These are phyloP conservation scores for Bemisia tabaci DNA, from an alignment of 1,140 invertebrate species.

Conservation along the genomic window DNA sequence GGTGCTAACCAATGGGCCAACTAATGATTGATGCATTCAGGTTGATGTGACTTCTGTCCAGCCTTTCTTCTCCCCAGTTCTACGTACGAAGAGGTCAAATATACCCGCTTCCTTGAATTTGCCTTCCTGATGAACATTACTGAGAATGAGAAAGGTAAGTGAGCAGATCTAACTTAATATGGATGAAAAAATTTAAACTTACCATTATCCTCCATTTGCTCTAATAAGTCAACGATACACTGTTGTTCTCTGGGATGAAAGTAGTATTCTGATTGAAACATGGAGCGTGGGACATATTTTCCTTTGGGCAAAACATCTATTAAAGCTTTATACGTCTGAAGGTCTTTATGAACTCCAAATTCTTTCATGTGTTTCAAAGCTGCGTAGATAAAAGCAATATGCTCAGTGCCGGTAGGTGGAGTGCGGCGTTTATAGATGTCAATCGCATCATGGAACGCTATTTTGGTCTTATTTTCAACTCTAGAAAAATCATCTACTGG, in stretches of 20 bases:
- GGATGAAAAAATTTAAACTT: no score
- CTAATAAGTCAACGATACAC: slow-evolving; percentile 70
- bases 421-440: slow-evolving; percentile 48
- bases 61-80: no score
- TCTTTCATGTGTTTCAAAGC: slow-evolving; percentile 78
- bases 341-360: slow-evolving; percentile 78
- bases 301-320: slow-evolving; percentile 87
- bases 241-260: slow-evolving; percentile 92
- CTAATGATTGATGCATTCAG: no score
- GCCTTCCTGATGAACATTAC: no score
- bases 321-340: slow-evolving; percentile 81
- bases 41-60: no score
- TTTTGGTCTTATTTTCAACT: slow-evolving; percentile 49
- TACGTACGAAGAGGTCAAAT: no score
- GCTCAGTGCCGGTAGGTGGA: slow-evolving; percentile 55
- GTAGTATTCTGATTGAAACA: slow-evolving; percentile 72
- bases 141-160: no score
- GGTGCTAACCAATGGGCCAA: no score
- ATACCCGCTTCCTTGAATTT: no score
- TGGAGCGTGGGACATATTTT: slow-evolving; percentile 65
- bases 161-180: no score
- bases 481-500: slow-evolving; percentile 20
- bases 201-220: slow-evolving; percentile 84
- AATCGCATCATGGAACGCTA: slow-evolving; percentile 57
- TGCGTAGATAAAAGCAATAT: slow-evolving; percentile 87